Conservation (phyloP, 2,113 vertebrate species). For the Poecile atricapillus region DNA sequence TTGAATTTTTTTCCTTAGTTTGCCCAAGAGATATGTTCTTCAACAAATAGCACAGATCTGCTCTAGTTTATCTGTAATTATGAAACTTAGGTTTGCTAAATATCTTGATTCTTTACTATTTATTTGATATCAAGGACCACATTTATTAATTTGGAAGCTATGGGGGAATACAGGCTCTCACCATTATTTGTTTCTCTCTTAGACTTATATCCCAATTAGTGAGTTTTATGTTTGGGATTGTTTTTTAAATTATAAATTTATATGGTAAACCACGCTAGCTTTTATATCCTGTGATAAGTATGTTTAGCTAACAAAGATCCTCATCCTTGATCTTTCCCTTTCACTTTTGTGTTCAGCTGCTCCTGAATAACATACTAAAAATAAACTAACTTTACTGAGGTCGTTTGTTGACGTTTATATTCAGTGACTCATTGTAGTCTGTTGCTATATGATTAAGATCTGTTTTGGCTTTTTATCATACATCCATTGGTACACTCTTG, state of each 20-base stretch:
- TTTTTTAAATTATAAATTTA: background rate
- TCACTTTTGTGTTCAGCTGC: slow-evolving; percentile 62
- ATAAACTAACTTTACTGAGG: slow-evolving; percentile 63
- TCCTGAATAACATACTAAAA: slow-evolving; percentile 61
- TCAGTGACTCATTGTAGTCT: slow-evolving; percentile 61
- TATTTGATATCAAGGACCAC: background rate
- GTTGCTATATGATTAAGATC: slow-evolving; percentile 69
- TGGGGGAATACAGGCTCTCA: background rate
- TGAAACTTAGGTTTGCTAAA: background rate
- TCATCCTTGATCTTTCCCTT: slow-evolving; percentile 65
- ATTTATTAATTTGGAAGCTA: background rate
- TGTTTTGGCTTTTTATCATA: slow-evolving; percentile 69
- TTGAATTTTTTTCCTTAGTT: background rate
- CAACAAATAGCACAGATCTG: background rate
- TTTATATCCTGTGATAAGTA: slow-evolving; percentile 52
- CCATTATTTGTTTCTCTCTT: background rate
- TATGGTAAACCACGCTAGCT: background rate
- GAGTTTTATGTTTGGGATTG: background rate
- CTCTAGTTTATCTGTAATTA: background rate
- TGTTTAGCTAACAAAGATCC: slow-evolving; percentile 53
- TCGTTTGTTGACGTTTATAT: slow-evolving; percentile 65
- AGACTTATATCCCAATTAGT: background rate
- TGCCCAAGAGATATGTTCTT: background rate
- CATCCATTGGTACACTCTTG: slow-evolving; percentile 38
- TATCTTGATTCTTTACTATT: background rate